Evolutionary conservation across 2,113 vertebrate genomes (phyloP), one percentile per base, ranked within the genome.

Genomic region (Hyperopisus bebe): DNA sequence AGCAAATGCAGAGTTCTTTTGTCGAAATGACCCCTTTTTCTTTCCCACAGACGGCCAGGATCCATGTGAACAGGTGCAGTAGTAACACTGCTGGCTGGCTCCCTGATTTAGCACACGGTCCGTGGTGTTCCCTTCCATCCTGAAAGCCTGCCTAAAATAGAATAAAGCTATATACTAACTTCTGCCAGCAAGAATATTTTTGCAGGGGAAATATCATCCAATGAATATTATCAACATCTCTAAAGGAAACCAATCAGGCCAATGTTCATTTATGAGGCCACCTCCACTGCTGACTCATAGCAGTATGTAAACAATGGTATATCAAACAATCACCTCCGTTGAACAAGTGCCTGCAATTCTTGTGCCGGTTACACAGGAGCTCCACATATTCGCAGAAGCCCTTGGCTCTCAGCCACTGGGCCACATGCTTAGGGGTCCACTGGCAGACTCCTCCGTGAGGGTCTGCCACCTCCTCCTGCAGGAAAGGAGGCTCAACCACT

Each of bases 341-440:
- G 62, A 66, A 66, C n/a, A 31, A 31, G 10, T 70, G 10, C n/a
- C 11, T 31, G 3, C 10, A 13, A 31, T 31, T 70, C 66, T 97
- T 96, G 92, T 99, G 98, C 84, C 94, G 96, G 85, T 95, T 95
- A 91, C 98, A 98, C 91, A 99, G 35, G 87, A 97, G 88, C 86
- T 97, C 97, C 94, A 97, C 97, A 1, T 98, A 98, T 58, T 98
- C 96, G 80, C 95, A 95, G 90, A 99, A 99, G 1, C 98, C 98
- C 95, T 98, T 96, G 21, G 96, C 96, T 92, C 95, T 96, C 89
- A 99, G 95, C 98, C 98, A 99, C 90, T 91, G 95, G 90, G 97
- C 97, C 89, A 99, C 98, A 1, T 97, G 97, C 91, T 96, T 96
- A 21, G 51, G 87, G 77, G 95, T 97, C 97, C 98, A 99, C 24